Evolutionary conservation across 1,140 invertebrate genomes (phyloP), one percentile per base, ranked within the genome.

Genomic region (Amphibalanus amphitrite): DNA sequence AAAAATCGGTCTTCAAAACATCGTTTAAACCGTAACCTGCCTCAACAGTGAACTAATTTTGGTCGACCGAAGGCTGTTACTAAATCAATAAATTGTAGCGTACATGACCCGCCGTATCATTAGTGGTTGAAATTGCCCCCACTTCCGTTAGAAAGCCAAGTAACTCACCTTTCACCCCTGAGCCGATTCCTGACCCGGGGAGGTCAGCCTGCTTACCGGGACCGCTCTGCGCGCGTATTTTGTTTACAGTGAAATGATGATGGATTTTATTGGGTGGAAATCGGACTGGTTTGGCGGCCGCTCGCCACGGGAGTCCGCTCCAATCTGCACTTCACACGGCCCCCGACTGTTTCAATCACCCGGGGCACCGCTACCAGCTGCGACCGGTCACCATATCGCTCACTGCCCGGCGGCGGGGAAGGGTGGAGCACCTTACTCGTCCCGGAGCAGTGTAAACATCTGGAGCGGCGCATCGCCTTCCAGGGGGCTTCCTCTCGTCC

Each of bases 41-140:
- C 47, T 59, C 47, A 59, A 59, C 47, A 59, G 47, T 59, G 47
- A 59, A 20, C 47, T 59, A 59, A 59, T 59, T 59, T 59, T 59
- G 47, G 47, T 59, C 47, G 47, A 20, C 1, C 47, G 10, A 59
- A 59, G 47, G 47, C 47, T 20, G 10, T 59, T 23, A 59, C 47
- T 59, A 59, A 59, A 59, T 59, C 47, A 59, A 59, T 59, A 59
- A 59, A 59, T 59, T 59, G 47, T 59, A 23, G 47, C 20, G 47
- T 59, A 59, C 47, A 59, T 59, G 47, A 23, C 47, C 47, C 47
- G 47, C 47, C 20, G 47, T 59, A 59, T 59, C 47, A 59, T 59
- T 59, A 59, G 47, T 59, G 47, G 47, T 59, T 13, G 47, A 59
- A 59, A 59, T 59, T 59, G 47, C 47, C 47, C 47, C 47, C 47